Conservation (phyloP, 1,140 invertebrate genomes). For the Agrilus planipennis region DNA sequence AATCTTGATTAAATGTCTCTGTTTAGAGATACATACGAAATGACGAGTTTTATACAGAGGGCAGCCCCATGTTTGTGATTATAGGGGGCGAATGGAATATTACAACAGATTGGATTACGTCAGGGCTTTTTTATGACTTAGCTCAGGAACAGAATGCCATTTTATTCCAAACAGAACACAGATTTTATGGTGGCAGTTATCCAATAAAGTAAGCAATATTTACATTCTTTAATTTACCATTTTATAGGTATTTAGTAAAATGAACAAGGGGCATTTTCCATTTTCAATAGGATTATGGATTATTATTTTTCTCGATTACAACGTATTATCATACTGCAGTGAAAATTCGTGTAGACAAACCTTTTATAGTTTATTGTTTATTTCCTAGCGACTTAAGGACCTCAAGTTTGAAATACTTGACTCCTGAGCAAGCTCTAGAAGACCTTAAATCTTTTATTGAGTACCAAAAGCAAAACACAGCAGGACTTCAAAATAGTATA, state of each 20-base stretch:
- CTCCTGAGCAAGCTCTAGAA: neutral
- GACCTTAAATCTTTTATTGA: neutral
- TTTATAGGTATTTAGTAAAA: too few species aligned
- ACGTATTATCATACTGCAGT: too few species aligned
- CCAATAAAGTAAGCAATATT: too few species aligned
- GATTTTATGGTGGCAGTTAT: conserved; percentile 68
- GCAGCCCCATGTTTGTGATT: conserved; percentile 47
- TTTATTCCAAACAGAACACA: conserved; percentile 61
- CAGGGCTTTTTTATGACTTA: conserved; percentile 43
- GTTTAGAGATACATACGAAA: neutral
- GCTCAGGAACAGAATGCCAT: conserved; percentile 45
- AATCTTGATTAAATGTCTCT: too few species aligned
- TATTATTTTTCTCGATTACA: too few species aligned
- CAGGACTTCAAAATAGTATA: too few species aligned
- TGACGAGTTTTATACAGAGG: neutral
- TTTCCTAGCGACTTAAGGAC: neutral
- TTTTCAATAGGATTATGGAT: too few species aligned
- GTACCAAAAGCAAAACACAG: too few species aligned
- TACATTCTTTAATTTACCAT: too few species aligned
- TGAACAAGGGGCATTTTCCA: too few species aligned
- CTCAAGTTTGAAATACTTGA: neutral
- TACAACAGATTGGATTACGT: conserved; percentile 30
- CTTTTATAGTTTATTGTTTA: too few species aligned
- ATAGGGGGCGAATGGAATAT: conserved; percentile 58
- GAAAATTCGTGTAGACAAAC: too few species aligned